Evolutionary conservation across 2,888 invertebrate species (phyloP).

Genomic region (Temnothorax unifasciatus): DNA sequence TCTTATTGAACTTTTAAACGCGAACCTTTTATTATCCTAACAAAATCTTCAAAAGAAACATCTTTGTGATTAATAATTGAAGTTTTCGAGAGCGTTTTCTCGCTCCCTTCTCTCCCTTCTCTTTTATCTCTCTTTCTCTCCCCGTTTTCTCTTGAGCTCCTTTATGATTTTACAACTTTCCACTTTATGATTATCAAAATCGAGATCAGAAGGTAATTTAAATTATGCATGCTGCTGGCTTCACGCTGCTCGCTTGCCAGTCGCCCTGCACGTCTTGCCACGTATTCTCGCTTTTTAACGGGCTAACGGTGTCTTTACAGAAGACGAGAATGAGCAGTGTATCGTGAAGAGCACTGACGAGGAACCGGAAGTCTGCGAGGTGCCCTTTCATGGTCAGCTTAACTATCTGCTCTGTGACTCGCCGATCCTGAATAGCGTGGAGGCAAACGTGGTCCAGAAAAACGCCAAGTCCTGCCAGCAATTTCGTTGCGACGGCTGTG

Average conservation of each 20-base stretch:
- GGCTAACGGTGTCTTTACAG: conserved; percentile 67
- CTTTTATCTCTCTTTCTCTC: background rate
- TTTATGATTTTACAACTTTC: background rate
- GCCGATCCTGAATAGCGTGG: conserved; percentile 69
- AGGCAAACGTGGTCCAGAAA: conserved; percentile 62
- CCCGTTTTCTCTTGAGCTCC: background rate
- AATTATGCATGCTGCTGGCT: conserved; percentile 45
- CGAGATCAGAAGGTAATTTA: conserved; percentile 29
- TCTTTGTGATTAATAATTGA: conserved; percentile 3
- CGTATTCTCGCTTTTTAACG: conserved; percentile 55
- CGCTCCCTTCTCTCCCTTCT: too few species aligned
- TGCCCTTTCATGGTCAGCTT: conserved; percentile 72
- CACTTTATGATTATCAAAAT: conserved; percentile 11
- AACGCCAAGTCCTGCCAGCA: conserved; percentile 68
- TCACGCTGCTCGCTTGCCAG: conserved; percentile 41
- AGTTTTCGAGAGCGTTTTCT: background rate
- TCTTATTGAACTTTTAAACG: conserved; percentile 6
- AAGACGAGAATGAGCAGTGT: conserved; percentile 64
- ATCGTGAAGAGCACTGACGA: conserved; percentile 59
- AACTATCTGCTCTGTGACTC: conserved; percentile 73
- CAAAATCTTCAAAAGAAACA: background rate
- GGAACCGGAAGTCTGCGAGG: conserved; percentile 68
- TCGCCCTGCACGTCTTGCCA: conserved; percentile 7
- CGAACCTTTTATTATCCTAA: conserved; percentile 1
- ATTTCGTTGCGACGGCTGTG: conserved; percentile 83